Evolutionary conservation across 92 coral and sea anemone species (phyloP), one percentile per base, ranked within the genome.

Genomic region (Zoanthus sansibaricus): DNA sequence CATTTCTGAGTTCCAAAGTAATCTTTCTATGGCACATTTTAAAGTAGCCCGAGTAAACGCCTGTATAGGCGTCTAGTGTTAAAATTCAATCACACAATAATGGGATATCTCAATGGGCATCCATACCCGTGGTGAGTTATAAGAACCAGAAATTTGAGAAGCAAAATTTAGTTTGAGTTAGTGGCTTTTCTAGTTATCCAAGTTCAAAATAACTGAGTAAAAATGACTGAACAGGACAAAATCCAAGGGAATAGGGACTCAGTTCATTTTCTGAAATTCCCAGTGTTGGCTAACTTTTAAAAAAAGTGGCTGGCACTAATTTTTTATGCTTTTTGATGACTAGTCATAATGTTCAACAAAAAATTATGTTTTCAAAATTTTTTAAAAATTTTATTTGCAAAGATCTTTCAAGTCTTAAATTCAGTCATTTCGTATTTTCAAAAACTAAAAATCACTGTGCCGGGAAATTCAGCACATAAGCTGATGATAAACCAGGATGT

Each of bases 281-380:
- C 2, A 17, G 66, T 6, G 20, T 14, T 14, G 15, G n/a, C 25
- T 14, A 14, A 59, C 66, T 14, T 59, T 15, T 59, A 59, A 59
- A 15, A 14, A 59, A 14, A 59, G 66, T 59, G 66, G 20, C 16
- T 59, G 17, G 66, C 20, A 59, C 66, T 16, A 6, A 59, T 59
- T 0, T 59, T 15, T 59, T 15, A 59, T 59, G 18, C 66, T 59
- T 59, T 59, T 6, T 59, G 66, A 59, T 59, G 66, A 59, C 66
- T 59, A 59, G 66, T 59, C 66, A 59, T 59, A 4, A 59, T 59
- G 66, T 59, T 59, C 66, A 59, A 59, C 66, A 59, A 59, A 59
- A 59, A 59, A 59, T 14, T 15, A 14, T 11, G 17, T 11, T 59
- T 59, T 59, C 6, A 15, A 15, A 59, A 59, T 59, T 17, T 13